Evolutionary conservation across 2,888 invertebrate species (phyloP).

Genomic region (Magallana nippona): DNA sequence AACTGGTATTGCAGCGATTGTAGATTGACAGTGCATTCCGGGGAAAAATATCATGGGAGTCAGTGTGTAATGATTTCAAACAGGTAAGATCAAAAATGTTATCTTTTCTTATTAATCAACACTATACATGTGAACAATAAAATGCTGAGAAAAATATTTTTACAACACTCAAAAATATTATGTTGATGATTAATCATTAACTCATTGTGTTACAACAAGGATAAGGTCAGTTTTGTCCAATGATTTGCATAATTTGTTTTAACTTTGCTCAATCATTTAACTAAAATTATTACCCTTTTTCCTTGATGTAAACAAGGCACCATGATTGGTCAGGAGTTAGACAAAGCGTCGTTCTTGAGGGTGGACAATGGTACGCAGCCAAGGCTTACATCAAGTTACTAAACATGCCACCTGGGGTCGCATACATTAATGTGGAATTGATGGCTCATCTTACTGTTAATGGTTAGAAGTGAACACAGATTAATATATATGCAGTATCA

Average conservation of each 20-base stretch:
- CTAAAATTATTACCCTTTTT: background rate
- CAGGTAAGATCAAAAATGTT: conserved; percentile 26
- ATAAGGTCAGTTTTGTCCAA: no score
- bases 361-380: conserved; percentile 35
- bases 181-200: no score
- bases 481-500: background rate
- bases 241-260: no score
- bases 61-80: conserved; percentile 37
- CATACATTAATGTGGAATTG: conserved; percentile 30
- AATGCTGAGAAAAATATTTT: no score
- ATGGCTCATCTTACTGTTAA: conserved; percentile 8
- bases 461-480: background rate
- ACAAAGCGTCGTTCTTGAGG: conserved; percentile 19
- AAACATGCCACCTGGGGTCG: conserved; percentile 39
- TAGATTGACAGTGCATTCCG: background rate
- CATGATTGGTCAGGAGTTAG: conserved; percentile 39
- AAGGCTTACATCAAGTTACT: conserved; percentile 43
- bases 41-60: conserved; percentile 37
- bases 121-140: background rate
- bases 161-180: no score
- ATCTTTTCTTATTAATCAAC: background rate
- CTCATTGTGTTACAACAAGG: no score
- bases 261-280: no score
- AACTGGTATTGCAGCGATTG: conserved; percentile 31
- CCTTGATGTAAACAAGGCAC: background rate